phyloP scores from a whole-genome alignment of 2,888 invertebrate species.

The Emmelina monodactyla region DNA sequence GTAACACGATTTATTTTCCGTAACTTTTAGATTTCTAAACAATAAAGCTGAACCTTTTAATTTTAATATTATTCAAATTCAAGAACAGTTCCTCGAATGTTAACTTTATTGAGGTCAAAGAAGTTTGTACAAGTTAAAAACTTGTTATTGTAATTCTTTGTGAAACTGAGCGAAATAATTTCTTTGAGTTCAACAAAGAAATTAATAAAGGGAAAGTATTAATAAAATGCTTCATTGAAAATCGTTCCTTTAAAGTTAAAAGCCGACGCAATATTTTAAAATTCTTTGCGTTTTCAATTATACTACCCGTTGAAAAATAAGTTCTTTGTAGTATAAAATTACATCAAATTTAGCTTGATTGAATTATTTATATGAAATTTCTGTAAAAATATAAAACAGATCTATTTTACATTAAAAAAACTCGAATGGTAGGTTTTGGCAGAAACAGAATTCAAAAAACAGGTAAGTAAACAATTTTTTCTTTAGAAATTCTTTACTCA shows the following conservation, averaged over 20 bases:
- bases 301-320: neutral
- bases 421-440: too few species aligned
- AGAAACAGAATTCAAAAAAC: too few species aligned
- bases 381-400: too few species aligned
- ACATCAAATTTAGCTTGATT: neutral
- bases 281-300: slow-evolving; percentile 5
- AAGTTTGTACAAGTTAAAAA: slow-evolving; percentile 1
- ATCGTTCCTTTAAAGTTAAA: slow-evolving; percentile 10
- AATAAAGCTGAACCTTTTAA: neutral
- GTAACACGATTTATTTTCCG: too few species aligned
- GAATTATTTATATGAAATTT: neutral
- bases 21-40: too few species aligned
- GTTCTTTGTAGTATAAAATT: neutral
- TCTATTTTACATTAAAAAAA: too few species aligned
- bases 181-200: slow-evolving; percentile 13
- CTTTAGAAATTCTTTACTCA: too few species aligned
- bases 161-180: slow-evolving; percentile 8
- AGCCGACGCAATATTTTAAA: too few species aligned
- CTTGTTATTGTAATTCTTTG: slow-evolving; percentile 8
- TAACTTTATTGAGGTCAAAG: neutral
- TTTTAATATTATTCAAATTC: too few species aligned
- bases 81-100: too few species aligned
- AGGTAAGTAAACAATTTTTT: too few species aligned
- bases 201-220: slow-evolving; percentile 6
- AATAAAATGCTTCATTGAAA: slow-evolving; percentile 11